These are phyloP conservation scores for Nyleta sp. DNA, from an alignment of 2,888 invertebrate species.

Conservation along the genomic window DNA sequence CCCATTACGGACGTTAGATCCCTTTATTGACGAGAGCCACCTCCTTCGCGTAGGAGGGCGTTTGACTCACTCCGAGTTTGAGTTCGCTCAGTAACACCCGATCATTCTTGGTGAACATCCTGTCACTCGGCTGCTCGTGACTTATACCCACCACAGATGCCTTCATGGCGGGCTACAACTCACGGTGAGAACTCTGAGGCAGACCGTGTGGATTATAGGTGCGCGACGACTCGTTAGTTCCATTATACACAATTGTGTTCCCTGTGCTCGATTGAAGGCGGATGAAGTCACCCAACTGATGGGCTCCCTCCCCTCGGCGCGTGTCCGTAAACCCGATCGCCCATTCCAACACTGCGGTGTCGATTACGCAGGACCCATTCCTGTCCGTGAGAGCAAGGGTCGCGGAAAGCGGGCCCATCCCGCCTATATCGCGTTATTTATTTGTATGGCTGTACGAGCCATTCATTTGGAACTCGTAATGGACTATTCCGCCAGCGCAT, in stretches of 20 bases:
- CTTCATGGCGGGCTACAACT: background rate
- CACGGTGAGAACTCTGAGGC: background rate
- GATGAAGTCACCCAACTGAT: background rate
- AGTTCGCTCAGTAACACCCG: background rate
- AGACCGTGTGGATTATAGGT: background rate
- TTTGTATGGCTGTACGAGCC: background rate
- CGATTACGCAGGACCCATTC: background rate
- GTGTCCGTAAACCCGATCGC: background rate
- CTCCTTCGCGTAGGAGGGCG: background rate
- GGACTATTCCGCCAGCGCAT: background rate
- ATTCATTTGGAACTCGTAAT: background rate
- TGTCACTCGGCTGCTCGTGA: background rate
- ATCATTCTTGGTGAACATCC: background rate
- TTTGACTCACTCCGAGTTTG: background rate
- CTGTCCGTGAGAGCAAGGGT: background rate
- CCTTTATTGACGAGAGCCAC: background rate
- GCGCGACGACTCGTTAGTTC: background rate
- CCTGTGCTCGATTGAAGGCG: background rate
- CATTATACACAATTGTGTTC: background rate
- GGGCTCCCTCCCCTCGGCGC: background rate
- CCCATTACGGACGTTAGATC: background rate
- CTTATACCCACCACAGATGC: background rate
- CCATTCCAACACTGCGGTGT: background rate
- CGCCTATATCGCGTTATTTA: slow-evolving; percentile 2
- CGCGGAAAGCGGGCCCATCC: background rate